Evolutionary conservation across 2,797 vertebrate species (phyloP).

Genomic region (Sebastiscus tertius): DNA sequence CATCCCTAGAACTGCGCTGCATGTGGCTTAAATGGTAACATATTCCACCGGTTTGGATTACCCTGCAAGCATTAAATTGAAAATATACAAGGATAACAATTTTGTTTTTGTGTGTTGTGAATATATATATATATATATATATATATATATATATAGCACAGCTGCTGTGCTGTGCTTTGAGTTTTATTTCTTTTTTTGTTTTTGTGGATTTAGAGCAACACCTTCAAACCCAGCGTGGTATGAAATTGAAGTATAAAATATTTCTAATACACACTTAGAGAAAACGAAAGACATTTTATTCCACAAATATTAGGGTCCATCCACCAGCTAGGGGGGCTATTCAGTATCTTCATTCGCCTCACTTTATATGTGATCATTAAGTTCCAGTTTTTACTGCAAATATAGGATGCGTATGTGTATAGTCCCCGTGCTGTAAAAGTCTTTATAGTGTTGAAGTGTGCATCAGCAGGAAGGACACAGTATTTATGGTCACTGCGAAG

Average conservation of each 20-base stretch:
- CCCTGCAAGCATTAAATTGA: background rate
- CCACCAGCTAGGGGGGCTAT: background rate
- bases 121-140: too few species aligned
- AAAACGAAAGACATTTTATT: background rate
- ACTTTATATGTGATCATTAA: background rate
- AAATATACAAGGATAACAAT: background rate
- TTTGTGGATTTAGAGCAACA: background rate
- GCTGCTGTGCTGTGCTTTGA: background rate
- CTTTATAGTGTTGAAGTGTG: background rate
- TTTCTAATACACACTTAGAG: background rate
- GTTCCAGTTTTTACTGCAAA: background rate
- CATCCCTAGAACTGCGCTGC: background rate
- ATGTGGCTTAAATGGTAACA: background rate
- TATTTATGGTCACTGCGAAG: conserved; percentile 10
- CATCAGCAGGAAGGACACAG: background rate
- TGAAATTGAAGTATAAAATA: background rate
- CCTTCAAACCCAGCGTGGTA: background rate
- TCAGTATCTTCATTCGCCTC: background rate
- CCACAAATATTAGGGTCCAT: background rate
- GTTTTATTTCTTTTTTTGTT: background rate
- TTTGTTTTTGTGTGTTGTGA: background rate
- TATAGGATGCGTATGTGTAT: background rate
- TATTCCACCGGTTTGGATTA: background rate
- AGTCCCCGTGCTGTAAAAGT: background rate
- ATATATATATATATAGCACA: too few species aligned